Evolutionary conservation across 2,888 invertebrate species (phyloP).

Genomic region (Cosmorhoe ocellata): DNA sequence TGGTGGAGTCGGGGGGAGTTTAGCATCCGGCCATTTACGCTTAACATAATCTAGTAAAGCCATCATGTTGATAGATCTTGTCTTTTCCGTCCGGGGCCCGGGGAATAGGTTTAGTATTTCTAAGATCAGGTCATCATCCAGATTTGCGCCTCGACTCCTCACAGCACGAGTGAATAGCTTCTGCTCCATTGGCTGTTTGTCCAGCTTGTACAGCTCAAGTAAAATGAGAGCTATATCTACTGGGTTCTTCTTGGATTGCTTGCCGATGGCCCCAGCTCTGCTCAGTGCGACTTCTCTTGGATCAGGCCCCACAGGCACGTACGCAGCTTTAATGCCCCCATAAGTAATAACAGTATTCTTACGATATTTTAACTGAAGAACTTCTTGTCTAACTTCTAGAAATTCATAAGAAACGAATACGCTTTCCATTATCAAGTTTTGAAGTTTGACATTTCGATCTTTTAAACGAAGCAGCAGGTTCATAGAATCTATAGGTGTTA

Average conservation of each 20-base stretch:
- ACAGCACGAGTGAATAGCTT: slow-evolving; percentile 42
- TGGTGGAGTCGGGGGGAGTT: slow-evolving; percentile 54
- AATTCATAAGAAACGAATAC: slow-evolving; percentile 47
- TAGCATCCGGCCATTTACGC: slow-evolving; percentile 60
- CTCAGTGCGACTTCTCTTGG: slow-evolving; percentile 50
- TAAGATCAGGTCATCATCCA: slow-evolving; percentile 49
- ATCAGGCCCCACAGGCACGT: slow-evolving; percentile 40
- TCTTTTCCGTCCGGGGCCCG: slow-evolving; percentile 44
- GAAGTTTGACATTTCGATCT: slow-evolving; percentile 41
- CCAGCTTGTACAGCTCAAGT: slow-evolving; percentile 46
- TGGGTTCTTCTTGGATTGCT: slow-evolving; percentile 43
- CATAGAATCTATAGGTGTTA: slow-evolving; percentile 50
- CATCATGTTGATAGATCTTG: slow-evolving; percentile 45
- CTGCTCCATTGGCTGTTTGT: slow-evolving; percentile 32
- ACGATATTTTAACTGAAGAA: slow-evolving; percentile 41
- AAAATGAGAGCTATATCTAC: slow-evolving; percentile 51
- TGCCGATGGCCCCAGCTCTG: slow-evolving; percentile 49
- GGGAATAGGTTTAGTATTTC: slow-evolving; percentile 47
- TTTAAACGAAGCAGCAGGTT: slow-evolving; percentile 45
- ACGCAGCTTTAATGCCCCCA: slow-evolving; percentile 40
- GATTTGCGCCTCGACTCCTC: slow-evolving; percentile 29
- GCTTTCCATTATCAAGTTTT: slow-evolving; percentile 53
- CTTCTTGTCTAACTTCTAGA: slow-evolving; percentile 35
- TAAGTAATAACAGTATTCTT: slow-evolving; percentile 46
- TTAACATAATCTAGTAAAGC: slow-evolving; percentile 51